Conservation (phyloP, 2,797 vertebrate species). For the Scarus forsteni region DNA sequence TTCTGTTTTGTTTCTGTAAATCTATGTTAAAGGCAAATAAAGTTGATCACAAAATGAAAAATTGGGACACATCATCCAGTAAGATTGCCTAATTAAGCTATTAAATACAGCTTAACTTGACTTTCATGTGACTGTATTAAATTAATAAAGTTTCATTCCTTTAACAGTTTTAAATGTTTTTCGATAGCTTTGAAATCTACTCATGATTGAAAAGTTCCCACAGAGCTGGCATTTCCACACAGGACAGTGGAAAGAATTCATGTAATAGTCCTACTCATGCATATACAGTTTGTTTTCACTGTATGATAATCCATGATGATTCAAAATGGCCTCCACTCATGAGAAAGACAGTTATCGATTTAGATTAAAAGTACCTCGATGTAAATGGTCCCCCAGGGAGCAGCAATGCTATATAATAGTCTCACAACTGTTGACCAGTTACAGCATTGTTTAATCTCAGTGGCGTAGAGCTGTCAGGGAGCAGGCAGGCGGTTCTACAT, state of each 20-base stretch:
- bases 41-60: too few species aligned
- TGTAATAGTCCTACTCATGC: background rate
- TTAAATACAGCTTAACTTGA: too few species aligned
- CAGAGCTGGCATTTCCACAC: too few species aligned
- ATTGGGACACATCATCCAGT: too few species aligned
- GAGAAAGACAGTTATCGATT: slow-evolving; percentile 7
- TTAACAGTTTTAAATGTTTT: too few species aligned
- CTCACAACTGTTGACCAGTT: slow-evolving; percentile 43
- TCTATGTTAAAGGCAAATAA: too few species aligned
- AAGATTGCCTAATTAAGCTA: too few species aligned
- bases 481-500: slow-evolving; percentile 51
- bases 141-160: too few species aligned
- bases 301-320: background rate
- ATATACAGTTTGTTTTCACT: slow-evolving; percentile 2
- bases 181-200: too few species aligned
- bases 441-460: slow-evolving; percentile 49
- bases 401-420: slow-evolving; percentile 38
- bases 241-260: background rate
- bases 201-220: too few species aligned
- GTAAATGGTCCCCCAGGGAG: slow-evolving; percentile 24
- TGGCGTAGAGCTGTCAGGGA: slow-evolving; percentile 40
- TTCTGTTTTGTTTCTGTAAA: too few species aligned
- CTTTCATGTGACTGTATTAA: too few species aligned
- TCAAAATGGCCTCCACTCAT: slow-evolving; percentile 4
- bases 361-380: slow-evolving; percentile 20